Evolutionary conservation across 2,113 vertebrate genomes (phyloP), one percentile per base, ranked within the genome.

Genomic region (Pavo muticus): DNA sequence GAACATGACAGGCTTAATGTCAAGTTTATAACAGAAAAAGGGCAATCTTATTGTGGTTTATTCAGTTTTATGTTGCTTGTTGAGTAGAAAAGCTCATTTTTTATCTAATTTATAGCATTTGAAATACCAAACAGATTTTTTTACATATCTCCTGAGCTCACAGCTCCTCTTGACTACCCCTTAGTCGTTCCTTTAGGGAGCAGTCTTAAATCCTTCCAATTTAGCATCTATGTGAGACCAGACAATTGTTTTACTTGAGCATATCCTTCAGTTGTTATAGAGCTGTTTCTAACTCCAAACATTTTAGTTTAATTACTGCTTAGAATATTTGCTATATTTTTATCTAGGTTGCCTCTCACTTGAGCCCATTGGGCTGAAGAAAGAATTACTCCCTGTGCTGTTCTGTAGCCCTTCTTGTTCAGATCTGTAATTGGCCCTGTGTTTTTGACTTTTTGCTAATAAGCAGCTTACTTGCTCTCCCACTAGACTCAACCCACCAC

Each of bases 401-500:
- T 99, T 99, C 98, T 98, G 98, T 98, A 99, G 98, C 98, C 98
- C 98, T 99, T 98, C 98, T 99, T 98, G 98, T 98, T 98, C 98
- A 97, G 98, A 99, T 98, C 99, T 99, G 99, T 99, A 99, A 99
- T 99, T 99, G 99, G 99, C 98, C 98, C 99, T 98, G 98, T 99
- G 99, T 99, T 99, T 99, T 99, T 98, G 97, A 99, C 99, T 99
- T 98, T 98, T 99, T 99, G 99, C 99, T 99, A 99, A 99, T 99
- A 99, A 99, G 99, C 99, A 99, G 99, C 99, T 99, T 99, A 99
- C 99, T 99, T 98, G 98, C 98, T 99, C 98, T 99, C 99, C 99
- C 99, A 98, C 98, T 98, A 99, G 99, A 99, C 99, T 99, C 99
- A 99, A 99, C 99, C 99, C 98, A 99, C 99, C 99, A 98, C 98